Evolutionary conservation across 2,888 invertebrate genomes (phyloP), one percentile per base, ranked within the genome.

Genomic region (Chrysodeixis includens): DNA sequence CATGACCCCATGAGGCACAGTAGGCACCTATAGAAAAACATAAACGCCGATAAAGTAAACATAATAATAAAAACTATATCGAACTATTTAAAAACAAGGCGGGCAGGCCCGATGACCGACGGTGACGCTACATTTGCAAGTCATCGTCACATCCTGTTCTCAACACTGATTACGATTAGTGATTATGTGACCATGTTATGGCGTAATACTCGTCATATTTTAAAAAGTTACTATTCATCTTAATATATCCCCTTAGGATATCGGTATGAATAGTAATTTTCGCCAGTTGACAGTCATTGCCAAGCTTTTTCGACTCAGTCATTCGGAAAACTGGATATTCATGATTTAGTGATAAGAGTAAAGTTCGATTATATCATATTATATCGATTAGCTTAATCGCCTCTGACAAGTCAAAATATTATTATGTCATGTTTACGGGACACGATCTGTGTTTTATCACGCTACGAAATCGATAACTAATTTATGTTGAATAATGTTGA

Each of bases 91-190:
- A n/a, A 40, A 40, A 40, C n/a, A 40, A 40, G n/a, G 14, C n/a
- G 14, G 7, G n/a, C 14, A 40, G n/a, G n/a, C 40, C 12, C 35
- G 5, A 14, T 35, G 35, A 12, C 35, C 6, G 40, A 40, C 40
- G 4, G 0, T 6, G n/a, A 35, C 12, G 26, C 26, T 26, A 40
- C 40, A 40, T 40, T 40, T 40, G 40, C 40, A 40, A 40, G 40
- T 40, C 40, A 35, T 35, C 32, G 32, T 35, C 35, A 40, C n/a
- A 40, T 40, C 40, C 40, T 40, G 40, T n/a, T 40, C 40, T n/a
- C 40, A 4, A 7, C n/a, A 40, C 40, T 6, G n/a, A 26, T 26
- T 26, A 26, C n/a, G n/a, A 40, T 40, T 40, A 40, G 40, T n/a
- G 40, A n/a, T 40, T 40, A 40, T n/a, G n/a, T 40, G 40, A 40